Conservation (phyloP, 2,113 vertebrate species). For the Pandion haliaetus region DNA sequence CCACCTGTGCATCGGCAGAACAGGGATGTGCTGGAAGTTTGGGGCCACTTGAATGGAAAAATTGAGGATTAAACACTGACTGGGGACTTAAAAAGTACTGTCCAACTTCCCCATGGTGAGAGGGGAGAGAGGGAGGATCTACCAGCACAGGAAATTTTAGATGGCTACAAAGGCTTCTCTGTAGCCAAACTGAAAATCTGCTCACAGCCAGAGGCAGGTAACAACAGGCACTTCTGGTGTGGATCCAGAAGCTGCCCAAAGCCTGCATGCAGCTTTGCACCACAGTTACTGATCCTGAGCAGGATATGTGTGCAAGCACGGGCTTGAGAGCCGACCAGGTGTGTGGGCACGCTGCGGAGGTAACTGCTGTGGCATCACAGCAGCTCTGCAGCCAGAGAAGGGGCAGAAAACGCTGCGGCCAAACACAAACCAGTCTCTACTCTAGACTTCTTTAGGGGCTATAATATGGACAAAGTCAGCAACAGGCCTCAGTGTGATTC, state of each 20-base stretch:
- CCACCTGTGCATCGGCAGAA: neutral
- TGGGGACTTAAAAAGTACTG: neutral
- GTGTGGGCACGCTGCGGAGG: too few species aligned
- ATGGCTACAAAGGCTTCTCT: neutral
- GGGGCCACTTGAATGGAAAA: neutral
- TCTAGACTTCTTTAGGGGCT: neutral
- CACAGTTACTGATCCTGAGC: neutral
- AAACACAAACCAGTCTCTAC: neutral
- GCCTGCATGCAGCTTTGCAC: neutral
- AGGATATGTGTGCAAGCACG: fast-evolving
- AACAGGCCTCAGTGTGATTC: neutral
- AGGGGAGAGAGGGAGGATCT: neutral
- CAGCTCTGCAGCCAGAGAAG: neutral
- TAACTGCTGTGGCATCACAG: fast-evolving
- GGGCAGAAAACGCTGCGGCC: neutral
- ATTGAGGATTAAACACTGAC: neutral
- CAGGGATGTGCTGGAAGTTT: neutral
- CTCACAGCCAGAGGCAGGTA: neutral
- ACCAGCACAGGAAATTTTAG: neutral
- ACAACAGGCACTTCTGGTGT: fast-evolving
- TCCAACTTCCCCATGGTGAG: neutral
- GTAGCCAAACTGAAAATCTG: neutral
- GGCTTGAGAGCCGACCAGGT: fast-evolving
- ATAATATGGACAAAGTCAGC: neutral
- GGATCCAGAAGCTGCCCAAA: neutral